Evolutionary conservation across 2,797 vertebrate genomes (phyloP).

Genomic region (Dendrocincla tyrannina): DNA sequence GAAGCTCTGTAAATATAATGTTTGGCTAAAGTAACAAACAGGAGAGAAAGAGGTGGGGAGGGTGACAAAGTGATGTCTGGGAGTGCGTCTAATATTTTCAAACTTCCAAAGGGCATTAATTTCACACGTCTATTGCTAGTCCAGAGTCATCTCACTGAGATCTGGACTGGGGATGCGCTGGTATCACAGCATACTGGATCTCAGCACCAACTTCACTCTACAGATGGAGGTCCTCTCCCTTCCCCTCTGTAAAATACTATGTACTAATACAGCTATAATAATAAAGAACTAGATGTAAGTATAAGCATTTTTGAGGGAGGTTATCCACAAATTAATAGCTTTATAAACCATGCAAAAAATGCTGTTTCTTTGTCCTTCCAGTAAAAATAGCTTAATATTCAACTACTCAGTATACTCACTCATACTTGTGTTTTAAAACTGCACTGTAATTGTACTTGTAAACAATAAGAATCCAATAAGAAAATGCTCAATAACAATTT

Average conservation of each 20-base stretch:
- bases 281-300: neutral
- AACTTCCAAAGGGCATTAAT: neutral
- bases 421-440: neutral
- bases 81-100: neutral
- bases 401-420: neutral
- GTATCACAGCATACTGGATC: neutral
- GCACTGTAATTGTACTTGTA: neutral
- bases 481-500: neutral
- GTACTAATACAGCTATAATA: neutral
- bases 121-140: neutral
- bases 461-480: neutral
- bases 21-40: neutral
- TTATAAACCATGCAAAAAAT: neutral
- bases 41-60: neutral
- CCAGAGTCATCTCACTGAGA: neutral
- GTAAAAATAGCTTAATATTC: neutral
- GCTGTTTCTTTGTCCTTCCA: neutral
- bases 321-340: neutral
- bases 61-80: neutral
- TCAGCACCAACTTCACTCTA: neutral
- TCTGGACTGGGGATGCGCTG: accelerated
- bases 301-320: neutral
- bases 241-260: neutral
- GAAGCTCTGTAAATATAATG: neutral
- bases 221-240: neutral